A percentile compares a stretch with the other conserved stretches of the same genome.
Evolutionary conservation across 2,113 vertebrate species (phyloP).

Genomic region (Grantiella picta): DNA sequence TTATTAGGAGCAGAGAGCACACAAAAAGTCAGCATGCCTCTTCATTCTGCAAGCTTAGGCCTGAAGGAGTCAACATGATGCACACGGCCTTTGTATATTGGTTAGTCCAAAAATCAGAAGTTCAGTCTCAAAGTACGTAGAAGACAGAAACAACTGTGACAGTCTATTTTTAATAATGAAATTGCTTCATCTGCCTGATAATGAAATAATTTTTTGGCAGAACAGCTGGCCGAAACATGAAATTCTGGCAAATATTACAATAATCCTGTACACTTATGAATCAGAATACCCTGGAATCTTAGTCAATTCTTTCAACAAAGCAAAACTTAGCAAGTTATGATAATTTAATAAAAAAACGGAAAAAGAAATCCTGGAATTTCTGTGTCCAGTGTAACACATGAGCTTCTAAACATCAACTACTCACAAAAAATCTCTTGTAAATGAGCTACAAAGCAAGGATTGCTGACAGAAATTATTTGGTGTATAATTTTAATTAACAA

Average conservation of each 20-base stretch:
- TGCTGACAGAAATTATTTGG: neutral
- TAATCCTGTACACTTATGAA: neutral
- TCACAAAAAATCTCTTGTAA: neutral
- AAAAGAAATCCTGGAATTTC: neutral
- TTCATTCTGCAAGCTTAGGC: neutral
- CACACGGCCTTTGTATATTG: neutral
- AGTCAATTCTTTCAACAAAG: neutral
- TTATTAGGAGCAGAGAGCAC: neutral
- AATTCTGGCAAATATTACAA: neutral
- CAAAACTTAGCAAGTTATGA: neutral
- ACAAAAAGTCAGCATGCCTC: neutral
- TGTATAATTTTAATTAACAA: conserved; percentile 37
- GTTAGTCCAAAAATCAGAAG: neutral
- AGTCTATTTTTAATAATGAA: neutral
- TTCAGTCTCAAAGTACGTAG: neutral
- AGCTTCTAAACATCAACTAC: neutral
- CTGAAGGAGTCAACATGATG: neutral
- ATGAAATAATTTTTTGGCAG: conserved; percentile 11
- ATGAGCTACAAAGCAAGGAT: neutral
- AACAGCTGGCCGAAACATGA: neutral
- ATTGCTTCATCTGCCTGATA: neutral
- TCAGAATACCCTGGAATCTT: neutral
- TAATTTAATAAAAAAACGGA: neutral
- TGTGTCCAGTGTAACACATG: neutral
- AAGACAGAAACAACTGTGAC: neutral